Base-by-base conservation (phyloP, 2,888 invertebrate genomes). In the Mycalesis mineus region DNA sequence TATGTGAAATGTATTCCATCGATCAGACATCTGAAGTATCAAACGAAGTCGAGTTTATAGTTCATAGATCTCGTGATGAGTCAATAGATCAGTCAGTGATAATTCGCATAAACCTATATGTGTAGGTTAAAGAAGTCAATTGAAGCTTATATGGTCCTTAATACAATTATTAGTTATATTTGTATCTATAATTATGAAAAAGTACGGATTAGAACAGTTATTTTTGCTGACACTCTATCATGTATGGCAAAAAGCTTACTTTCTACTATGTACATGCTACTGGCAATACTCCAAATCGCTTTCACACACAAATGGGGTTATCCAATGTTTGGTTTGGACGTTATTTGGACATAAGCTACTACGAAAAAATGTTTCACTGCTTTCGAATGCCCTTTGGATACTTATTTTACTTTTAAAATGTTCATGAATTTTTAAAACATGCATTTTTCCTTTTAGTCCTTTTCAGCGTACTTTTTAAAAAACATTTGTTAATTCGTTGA, bases 231-330 rank as follows among this genome's bases (percentile, higher is more conserved):
- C 42, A 51, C 41, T 51, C 51, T 33, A 52, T 52, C 52, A 52
- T 52, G 52, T 33, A 33, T 17, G 42, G 41, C 52, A 52, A 42
- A 52, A 52, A 52, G 52, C 52, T 40, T 14, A 50, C 50, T 42
- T 52, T 52, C 52, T 33, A 33, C 52, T 41, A 9, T 42, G 41
- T 42, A 52, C 52, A 52, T 42, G 52, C 42, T 33, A 42, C 42
- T 52, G 52, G 52, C 52, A 42, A 13, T 9, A 17, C 14, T 55
- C 61, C 61, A 61, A 61, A 61, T 61, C 59, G 59, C 49, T 59
- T 56, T 55, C 59, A 59, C 55, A 61, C 45, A 56, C 48, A 48
- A 47, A 48, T 40, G 55, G 48, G 40, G 47, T 39, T 47, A 47
- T 55, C 48, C 48, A 55, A 48, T 55, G 47, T 48, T 48, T 55